Evolutionary conservation across 2,888 invertebrate genomes (phyloP), one percentile per base, ranked within the genome.

Genomic region (Phalera bucephala): DNA sequence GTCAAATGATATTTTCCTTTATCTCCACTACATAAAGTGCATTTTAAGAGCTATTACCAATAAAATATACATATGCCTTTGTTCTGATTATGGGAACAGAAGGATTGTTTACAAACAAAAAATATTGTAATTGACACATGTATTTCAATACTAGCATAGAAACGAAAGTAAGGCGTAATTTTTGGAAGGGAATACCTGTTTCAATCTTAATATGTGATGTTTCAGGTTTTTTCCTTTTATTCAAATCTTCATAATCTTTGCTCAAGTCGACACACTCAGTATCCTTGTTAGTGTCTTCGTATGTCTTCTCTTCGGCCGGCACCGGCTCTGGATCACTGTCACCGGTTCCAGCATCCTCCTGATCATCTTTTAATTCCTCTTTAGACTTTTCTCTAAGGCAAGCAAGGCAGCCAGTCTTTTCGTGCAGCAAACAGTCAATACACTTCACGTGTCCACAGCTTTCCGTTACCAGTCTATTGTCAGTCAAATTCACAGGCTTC

Each of bases 381-480:
- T 52, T 52, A 21, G 33, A 49, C 11, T 53, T 63, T 32, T 64
- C 64, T 26, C 27, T 52, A 30, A 59, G 43, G 62, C 94, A 94
- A 50, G 91, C 90, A 46, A 83, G 76, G 64, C 95, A 95, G 8
- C 93, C 92, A 21, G 89, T 78, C 51, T 92, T 93, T 66, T 95
- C 95, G 11, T 89, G 82, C 19, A 95, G 68, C 26, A 95, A 82
- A 68, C 95, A 95, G 48, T 91, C 80, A 56, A 95, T 92, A 73
- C 95, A 95, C 78, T 95, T 95, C 36, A 90, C 89, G 71, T 95
- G 95, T 2, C 95, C 95, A 74, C 95, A 95, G 31, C 90, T 91
- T 69, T 95, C 95, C 32, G 92, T 93, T 9, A 95, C 92, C 35
- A 95, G 78, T 34, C 95, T 88, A 60, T 92, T 92, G 39, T 88